Percentiles rank a stretch among this genome's conserved stretches.
Conservation (phyloP, 2,797 vertebrate genomes). For the Crocidura indochinensis region DNA sequence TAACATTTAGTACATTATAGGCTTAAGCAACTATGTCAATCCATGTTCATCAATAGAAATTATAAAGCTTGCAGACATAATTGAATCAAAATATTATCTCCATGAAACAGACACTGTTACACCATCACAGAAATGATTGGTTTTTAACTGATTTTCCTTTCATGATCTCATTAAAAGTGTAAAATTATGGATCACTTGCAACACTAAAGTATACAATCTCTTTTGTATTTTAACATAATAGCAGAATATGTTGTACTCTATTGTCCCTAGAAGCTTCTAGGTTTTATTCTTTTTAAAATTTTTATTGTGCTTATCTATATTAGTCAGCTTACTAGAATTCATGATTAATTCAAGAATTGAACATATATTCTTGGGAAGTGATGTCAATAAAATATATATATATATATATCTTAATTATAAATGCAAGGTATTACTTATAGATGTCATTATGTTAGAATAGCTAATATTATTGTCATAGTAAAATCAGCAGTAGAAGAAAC, state of each 20-base stretch:
- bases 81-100: constrained; percentile 90
- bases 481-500: not conserved
- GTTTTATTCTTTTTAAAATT: constrained; percentile 57
- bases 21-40: constrained; percentile 90
- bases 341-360: constrained; percentile 49
- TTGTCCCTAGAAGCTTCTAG: constrained; percentile 18
- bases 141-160: constrained; percentile 65
- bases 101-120: constrained; percentile 82
- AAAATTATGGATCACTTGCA: constrained; percentile 56
- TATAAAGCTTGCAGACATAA: constrained; percentile 87
- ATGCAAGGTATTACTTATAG: not conserved
- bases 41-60: constrained; percentile 90
- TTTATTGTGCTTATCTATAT: constrained; percentile 20
- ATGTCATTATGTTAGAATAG: not conserved
- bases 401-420: constrained; percentile 46
- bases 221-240: constrained; percentile 60
- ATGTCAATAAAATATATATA: not conserved
- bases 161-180: constrained; percentile 72
- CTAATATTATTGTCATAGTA: not conserved
- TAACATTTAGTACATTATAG: constrained; percentile 91
- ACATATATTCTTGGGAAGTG: constrained; percentile 6
- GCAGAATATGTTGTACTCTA: constrained; percentile 44
- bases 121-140: constrained; percentile 74
- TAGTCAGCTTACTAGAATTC: constrained; percentile 29
- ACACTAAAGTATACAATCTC: not conserved